Percentiles rank a stretch among this genome's conserved stretches.
These are phyloP conservation scores for Zosterops pallidus DNA, from an alignment of 2,113 vertebrate genomes.

Conservation along the genomic window DNA sequence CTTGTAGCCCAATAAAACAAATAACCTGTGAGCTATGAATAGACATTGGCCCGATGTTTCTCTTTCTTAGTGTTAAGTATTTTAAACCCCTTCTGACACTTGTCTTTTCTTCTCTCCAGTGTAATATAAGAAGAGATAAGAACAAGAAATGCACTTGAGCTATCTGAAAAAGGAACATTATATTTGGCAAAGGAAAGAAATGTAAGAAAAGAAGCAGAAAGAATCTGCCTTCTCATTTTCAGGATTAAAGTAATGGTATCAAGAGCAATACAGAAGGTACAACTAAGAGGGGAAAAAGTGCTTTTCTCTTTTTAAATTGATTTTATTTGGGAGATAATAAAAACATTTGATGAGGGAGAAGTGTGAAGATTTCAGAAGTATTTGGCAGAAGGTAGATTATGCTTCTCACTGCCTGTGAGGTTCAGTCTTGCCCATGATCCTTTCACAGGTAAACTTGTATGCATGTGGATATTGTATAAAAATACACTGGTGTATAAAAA, in stretches of 20 bases:
- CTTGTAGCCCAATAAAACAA: background rate
- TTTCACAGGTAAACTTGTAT: background rate
- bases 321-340: background rate
- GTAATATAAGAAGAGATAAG: background rate
- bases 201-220: background rate
- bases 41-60: background rate
- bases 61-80: background rate
- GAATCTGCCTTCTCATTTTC: background rate
- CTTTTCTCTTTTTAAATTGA: background rate
- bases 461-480: background rate
- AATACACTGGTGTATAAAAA: background rate
- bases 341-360: background rate
- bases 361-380: background rate
- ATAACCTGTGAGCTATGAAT: background rate
- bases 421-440: background rate
- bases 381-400: background rate
- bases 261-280: background rate
- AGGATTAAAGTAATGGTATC: background rate
- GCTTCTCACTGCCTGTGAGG: background rate
- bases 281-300: background rate
- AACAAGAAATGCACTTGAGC: background rate
- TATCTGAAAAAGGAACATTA: background rate
- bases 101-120: background rate
- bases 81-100: background rate
- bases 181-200: background rate